Conservation (phyloP, 2,797 vertebrate genomes). For the Ataeniobius toweri region DNA sequence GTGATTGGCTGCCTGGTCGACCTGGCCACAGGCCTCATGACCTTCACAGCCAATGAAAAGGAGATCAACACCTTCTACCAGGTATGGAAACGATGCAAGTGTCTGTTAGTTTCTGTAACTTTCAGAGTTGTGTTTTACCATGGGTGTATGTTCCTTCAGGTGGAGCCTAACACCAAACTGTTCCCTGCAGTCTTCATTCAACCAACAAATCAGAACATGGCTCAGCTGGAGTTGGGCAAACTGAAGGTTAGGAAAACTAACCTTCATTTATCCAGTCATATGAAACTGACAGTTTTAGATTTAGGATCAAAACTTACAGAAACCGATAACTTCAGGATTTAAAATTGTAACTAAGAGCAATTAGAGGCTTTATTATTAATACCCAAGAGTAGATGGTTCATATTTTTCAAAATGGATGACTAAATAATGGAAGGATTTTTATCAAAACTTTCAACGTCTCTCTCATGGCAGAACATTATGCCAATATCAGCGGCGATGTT, state of each 20-base stretch:
- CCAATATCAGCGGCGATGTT: slow-evolving; percentile 97
- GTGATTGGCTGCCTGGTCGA: slow-evolving; percentile 93
- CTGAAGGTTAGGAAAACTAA: slow-evolving; percentile 82
- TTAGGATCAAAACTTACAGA: background rate
- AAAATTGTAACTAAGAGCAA: background rate
- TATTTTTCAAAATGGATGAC: too few relatives aligned
- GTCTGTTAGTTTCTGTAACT: background rate
- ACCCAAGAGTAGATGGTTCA: background rate
- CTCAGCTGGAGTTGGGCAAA: slow-evolving; percentile 93
- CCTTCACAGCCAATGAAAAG: slow-evolving; percentile 92
- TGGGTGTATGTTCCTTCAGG: slow-evolving; percentile 71
- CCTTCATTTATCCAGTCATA: background rate
- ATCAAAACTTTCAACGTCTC: background rate
- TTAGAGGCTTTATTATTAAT: background rate
- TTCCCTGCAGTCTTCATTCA: slow-evolving; percentile 90
- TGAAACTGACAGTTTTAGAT: background rate
- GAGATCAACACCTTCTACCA: slow-evolving; percentile 96
- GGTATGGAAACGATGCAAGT: slow-evolving; percentile 65
- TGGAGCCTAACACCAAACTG: slow-evolving; percentile 96
- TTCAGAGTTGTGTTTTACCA: background rate
- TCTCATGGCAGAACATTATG: slow-evolving; percentile 90
- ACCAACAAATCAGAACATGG: slow-evolving; percentile 88
- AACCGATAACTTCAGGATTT: background rate
- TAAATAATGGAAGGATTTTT: background rate
- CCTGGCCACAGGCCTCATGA: slow-evolving; percentile 93